Percentiles rank a stretch among this genome's conserved stretches.
phyloP scores from a whole-genome alignment of 2,113 vertebrate species.

The Microtus montanus region DNA sequence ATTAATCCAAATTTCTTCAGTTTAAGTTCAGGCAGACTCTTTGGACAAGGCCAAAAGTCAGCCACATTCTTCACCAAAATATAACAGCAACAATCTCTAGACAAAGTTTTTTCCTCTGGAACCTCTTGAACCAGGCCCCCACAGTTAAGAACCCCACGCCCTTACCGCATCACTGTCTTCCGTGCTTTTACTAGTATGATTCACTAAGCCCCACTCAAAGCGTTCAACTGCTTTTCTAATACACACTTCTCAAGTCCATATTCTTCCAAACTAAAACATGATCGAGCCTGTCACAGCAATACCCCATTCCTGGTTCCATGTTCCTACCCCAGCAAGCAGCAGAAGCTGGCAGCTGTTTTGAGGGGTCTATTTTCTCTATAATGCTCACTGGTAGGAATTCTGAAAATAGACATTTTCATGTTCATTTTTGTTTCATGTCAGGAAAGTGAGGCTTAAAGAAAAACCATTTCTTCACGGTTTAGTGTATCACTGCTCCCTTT shows the following conservation, averaged over 20 bases:
- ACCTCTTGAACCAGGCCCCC: too few species aligned
- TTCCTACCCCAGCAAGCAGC: neutral
- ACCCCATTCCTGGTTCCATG: neutral
- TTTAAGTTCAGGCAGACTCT: neutral
- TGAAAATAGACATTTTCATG: neutral
- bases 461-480: conserved; percentile 9
- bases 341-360: neutral
- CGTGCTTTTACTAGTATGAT: too few species aligned
- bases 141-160: too few species aligned
- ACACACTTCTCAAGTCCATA: too few species aligned
- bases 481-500: neutral
- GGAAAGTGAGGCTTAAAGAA: neutral
- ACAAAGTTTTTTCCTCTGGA: too few species aligned
- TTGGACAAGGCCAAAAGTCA: neutral
- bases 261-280: too few species aligned
- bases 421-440: conserved; percentile 5
- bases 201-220: too few species aligned
- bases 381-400: neutral
- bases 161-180: too few species aligned
- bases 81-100: too few species aligned
- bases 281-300: too few species aligned
- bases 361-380: too few species aligned
- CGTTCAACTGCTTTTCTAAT: too few species aligned
- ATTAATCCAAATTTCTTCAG: neutral
- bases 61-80: neutral